Evolutionary conservation across 1,140 invertebrate species (phyloP).

Genomic region (Habropoda laboriosa): DNA sequence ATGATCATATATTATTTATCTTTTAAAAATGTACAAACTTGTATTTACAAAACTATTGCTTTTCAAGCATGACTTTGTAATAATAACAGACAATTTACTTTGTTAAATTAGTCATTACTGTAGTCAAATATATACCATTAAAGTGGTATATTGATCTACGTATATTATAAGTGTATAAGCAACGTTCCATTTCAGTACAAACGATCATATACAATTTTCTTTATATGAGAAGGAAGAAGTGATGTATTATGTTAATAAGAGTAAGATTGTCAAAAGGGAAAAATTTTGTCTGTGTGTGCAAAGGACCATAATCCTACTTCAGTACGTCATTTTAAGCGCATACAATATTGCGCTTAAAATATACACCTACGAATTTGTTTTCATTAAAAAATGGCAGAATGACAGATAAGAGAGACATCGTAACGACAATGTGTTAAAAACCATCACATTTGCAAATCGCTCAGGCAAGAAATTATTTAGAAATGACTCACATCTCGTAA

Average conservation of each 20-base stretch:
- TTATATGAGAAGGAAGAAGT: slow-evolving; percentile 26
- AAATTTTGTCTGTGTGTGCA: slow-evolving; percentile 13
- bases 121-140: slow-evolving; percentile 22
- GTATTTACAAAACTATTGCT: slow-evolving; percentile 68
- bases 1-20: slow-evolving; percentile 61
- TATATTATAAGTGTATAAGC: slow-evolving; percentile 30
- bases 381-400: slow-evolving; percentile 29
- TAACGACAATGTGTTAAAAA: slow-evolving; percentile 44
- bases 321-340: slow-evolving; percentile 3
- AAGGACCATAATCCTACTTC: slow-evolving; percentile 15
- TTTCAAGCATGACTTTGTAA: slow-evolving; percentile 57
- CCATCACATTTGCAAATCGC: slow-evolving; percentile 47
- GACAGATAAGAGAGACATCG: not conserved
- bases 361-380: slow-evolving; percentile 18
- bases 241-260: slow-evolving; percentile 16
- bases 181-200: slow-evolving; percentile 30
- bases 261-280: slow-evolving; percentile 2
- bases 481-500: slow-evolving; percentile 65
- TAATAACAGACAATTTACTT: slow-evolving; percentile 54
- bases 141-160: slow-evolving; percentile 23
- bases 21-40: slow-evolving; percentile 67
- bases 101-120: slow-evolving; percentile 42
- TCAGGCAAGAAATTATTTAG: slow-evolving; percentile 55
- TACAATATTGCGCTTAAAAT: slow-evolving; percentile 26
- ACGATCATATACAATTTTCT: slow-evolving; percentile 31